Conservation (phyloP, 64 coral and sea anemone species). For the Montipora cactus region DNA sequence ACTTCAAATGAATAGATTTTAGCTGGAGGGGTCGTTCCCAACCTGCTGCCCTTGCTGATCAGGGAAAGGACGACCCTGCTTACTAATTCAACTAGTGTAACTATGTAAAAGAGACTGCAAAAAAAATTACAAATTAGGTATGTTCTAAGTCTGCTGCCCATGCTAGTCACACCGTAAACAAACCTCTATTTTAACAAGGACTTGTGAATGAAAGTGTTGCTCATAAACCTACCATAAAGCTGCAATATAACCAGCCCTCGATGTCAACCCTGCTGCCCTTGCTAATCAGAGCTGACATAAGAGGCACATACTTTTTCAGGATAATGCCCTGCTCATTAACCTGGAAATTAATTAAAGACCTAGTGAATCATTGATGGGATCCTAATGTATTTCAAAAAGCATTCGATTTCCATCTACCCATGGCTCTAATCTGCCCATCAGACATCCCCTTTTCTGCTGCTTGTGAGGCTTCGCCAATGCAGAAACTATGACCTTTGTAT, state of each 20-base stretch:
- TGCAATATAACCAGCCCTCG: not conserved
- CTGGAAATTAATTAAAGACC: not conserved
- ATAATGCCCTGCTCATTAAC: not conserved
- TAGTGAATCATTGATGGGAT: not conserved
- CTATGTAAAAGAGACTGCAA: not conserved
- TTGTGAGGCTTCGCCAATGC: not conserved
- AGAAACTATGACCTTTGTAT: conserved; percentile 8
- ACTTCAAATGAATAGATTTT: not conserved
- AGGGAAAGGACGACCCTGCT: not conserved
- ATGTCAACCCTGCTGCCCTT: not conserved
- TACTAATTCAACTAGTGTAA: not conserved
- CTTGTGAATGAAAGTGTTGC: not conserved
- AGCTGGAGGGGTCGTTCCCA: not conserved
- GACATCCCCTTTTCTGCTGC: no score
- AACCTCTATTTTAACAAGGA: not conserved
- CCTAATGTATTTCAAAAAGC: not conserved
- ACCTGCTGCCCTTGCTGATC: not conserved
- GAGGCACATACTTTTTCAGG: not conserved
- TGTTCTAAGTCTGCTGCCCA: not conserved
- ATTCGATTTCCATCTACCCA: no score
- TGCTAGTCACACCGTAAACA: not conserved
- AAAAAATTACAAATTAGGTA: conserved; percentile 1
- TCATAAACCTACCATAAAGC: not conserved
- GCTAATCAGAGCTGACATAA: not conserved
- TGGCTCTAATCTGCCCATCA: no score